Evolutionary conservation across 2,888 invertebrate species (phyloP).

Genomic region (Eupeodes latifasciatus): DNA sequence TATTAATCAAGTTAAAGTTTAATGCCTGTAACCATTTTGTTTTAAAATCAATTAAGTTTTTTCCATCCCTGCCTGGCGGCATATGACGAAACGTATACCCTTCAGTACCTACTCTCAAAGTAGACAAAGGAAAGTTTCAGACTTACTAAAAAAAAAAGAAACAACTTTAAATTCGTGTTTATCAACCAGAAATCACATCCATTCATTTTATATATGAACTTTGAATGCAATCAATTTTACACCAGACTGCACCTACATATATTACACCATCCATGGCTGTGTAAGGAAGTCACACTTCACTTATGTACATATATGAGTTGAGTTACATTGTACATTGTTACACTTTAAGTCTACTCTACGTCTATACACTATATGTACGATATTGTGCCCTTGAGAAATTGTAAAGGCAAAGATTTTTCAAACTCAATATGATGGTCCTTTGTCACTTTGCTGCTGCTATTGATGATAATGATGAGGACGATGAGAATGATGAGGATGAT

Average conservation of each 20-base stretch:
- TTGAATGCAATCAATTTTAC: constrained; percentile 69
- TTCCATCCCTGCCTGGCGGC: too few relatives aligned
- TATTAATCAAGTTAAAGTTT: too few relatives aligned
- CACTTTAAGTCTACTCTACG: neutral
- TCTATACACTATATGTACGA: neutral
- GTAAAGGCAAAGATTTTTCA: constrained; percentile 40
- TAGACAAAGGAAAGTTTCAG: too few relatives aligned
- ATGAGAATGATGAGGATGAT: too few relatives aligned
- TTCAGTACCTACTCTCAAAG: neutral
- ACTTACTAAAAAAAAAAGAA: neutral
- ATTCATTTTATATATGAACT: constrained; percentile 38
- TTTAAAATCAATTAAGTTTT: too few relatives aligned
- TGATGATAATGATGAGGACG: too few relatives aligned
- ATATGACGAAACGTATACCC: neutral
- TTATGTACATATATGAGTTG: too few relatives aligned
- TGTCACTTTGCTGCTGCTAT: neutral
- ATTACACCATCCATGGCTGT: neutral
- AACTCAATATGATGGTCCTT: neutral
- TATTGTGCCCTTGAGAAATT: constrained; percentile 57
- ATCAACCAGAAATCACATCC: constrained; percentile 65
- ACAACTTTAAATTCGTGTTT: constrained; percentile 59
- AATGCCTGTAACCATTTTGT: too few relatives aligned
- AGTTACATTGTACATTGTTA: constrained; percentile 12
- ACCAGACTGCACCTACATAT: constrained; percentile 48
- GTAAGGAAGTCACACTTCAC: too few relatives aligned